These are phyloP conservation scores for Cacatua alba DNA, from an alignment of 2,113 vertebrate species.

Conservation along the genomic window DNA sequence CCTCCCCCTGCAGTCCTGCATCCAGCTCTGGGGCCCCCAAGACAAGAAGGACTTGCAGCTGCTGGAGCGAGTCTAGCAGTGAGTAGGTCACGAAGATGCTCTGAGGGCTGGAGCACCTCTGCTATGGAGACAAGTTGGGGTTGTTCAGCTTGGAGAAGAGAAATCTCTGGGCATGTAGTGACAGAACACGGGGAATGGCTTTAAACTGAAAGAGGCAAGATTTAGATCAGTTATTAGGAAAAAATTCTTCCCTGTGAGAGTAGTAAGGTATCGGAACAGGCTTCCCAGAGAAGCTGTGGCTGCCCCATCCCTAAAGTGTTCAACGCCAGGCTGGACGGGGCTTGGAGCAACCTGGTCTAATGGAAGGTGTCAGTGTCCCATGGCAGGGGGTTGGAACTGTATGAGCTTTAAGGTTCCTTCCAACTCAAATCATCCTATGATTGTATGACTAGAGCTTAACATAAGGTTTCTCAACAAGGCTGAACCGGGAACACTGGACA, in stretches of 20 bases:
- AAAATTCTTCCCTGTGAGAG: background rate
- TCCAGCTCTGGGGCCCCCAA: background rate
- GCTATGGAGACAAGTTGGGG: background rate
- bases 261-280: background rate
- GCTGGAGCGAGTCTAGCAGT: background rate
- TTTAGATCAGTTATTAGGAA: background rate
- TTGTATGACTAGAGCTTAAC: background rate
- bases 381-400: background rate
- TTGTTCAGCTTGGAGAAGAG: background rate
- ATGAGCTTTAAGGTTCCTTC: background rate
- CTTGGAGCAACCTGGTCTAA: background rate
- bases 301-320: background rate
- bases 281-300: background rate
- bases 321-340: background rate
- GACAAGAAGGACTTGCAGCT: background rate
- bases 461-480: background rate
- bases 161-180: background rate
- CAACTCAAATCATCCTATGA: background rate
- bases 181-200: background rate
- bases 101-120: background rate
- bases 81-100: background rate
- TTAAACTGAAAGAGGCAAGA: background rate
- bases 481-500: background rate
- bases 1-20: background rate
- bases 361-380: background rate